phyloP scores from a whole-genome alignment of 92 coral and sea anemone genomes.

The Parazoanthus swiftii region DNA sequence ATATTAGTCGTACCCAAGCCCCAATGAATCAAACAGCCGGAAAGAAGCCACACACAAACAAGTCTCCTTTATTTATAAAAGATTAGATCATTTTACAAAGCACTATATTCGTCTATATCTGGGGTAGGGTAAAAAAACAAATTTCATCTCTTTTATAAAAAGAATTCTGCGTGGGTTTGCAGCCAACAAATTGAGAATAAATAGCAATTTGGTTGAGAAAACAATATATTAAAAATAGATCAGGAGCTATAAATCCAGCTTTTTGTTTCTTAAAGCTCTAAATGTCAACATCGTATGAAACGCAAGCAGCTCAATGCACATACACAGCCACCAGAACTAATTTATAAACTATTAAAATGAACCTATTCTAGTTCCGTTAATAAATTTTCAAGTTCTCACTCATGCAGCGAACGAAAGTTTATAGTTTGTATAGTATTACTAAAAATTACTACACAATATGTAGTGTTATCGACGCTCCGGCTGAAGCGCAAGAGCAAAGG shows the following conservation, averaged over 20 bases:
- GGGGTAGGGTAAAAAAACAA: not conserved
- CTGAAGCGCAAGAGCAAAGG: no score
- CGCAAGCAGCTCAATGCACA: not conserved
- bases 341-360: not conserved
- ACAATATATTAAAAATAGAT: constrained; percentile 12
- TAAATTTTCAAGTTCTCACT: not conserved
- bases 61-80: not conserved
- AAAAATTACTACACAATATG: no score
- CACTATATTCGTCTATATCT: not conserved
- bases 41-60: no score
- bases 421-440: no score
- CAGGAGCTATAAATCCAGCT: not conserved
- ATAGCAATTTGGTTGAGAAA: not conserved
- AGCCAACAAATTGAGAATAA: not conserved
- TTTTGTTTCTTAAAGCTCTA: not conserved
- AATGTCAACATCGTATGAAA: not conserved
- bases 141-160: not conserved
- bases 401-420: no score
- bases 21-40: no score
- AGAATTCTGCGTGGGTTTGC: not conserved
- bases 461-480: no score
- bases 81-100: not conserved
- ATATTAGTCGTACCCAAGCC: no score
- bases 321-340: not conserved
- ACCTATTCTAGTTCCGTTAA: no score